Conservation (phyloP, 2,113 vertebrate species). For the Cricetomys ansorgei region DNA sequence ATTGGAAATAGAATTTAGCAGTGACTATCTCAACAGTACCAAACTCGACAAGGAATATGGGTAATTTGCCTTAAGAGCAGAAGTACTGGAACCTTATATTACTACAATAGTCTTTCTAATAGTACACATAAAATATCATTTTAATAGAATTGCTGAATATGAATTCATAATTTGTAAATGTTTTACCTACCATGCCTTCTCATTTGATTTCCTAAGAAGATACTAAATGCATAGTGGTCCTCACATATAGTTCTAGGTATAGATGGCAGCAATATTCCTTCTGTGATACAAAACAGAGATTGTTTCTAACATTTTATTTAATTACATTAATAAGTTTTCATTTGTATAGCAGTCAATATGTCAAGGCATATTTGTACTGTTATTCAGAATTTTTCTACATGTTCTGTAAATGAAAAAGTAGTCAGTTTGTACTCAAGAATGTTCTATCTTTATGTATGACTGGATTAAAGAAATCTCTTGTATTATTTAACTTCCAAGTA, state of each 20-base stretch:
- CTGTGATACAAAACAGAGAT: neutral
- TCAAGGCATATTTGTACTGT: neutral
- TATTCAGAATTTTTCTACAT: constrained; percentile 29
- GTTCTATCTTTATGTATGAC: neutral
- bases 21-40: neutral
- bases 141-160: neutral
- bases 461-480: neutral
- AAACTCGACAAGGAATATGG: neutral
- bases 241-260: neutral
- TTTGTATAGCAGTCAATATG: constrained; percentile 11
- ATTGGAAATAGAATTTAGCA: constrained; percentile 44
- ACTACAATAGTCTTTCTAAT: neutral
- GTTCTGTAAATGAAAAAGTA: neutral
- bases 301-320: neutral
- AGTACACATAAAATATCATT: neutral
- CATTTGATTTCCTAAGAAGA: constrained; percentile 25
- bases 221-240: accelerated
- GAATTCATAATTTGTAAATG: neutral
- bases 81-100: constrained; percentile 10
- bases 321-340: neutral
- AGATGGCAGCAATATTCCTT: neutral
- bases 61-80: constrained; percentile 1
- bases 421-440: neutral
- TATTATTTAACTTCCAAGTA: neutral
- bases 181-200: constrained; percentile 8